Conservation (phyloP, 2,888 invertebrate species). For the Macrophya annulata region DNA sequence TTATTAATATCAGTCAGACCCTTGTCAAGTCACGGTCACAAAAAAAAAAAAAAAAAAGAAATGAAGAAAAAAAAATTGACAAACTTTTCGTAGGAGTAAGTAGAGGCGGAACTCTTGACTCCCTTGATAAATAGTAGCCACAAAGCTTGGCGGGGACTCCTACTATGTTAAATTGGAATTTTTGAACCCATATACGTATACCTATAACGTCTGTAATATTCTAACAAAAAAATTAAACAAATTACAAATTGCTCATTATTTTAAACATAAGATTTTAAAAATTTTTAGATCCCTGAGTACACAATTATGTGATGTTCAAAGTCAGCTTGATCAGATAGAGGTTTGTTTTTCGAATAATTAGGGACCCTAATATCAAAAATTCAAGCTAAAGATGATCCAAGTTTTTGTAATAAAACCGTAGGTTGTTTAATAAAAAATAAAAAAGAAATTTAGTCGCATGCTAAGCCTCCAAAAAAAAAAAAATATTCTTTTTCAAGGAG, state of each 20-base stretch:
- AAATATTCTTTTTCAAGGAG: no score
- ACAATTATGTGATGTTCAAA: no score
- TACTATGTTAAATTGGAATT: conserved; percentile 20
- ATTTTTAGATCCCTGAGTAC: not conserved
- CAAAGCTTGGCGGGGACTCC: not conserved
- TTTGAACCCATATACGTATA: not conserved
- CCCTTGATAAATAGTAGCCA: conserved; percentile 53
- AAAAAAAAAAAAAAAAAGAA: not conserved
- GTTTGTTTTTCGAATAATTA: no score
- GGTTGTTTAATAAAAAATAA: no score
- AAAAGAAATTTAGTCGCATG: no score
- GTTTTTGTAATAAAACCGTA: no score
- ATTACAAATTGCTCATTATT: not conserved
- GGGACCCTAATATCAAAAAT: no score
- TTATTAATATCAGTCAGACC: conserved; percentile 58
- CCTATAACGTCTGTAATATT: not conserved
- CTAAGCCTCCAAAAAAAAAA: no score
- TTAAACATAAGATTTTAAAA: not conserved
- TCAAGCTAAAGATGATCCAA: no score
- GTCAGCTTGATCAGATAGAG: no score
- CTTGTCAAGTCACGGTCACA: conserved; percentile 51
- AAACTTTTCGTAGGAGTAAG: conserved; percentile 54
- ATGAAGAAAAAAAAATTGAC: conserved; percentile 18
- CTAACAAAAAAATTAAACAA: not conserved
- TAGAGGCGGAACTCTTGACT: conserved; percentile 52